Base-by-base conservation (phyloP, 1,140 invertebrate genomes). In the Cyclina sinensis region DNA sequence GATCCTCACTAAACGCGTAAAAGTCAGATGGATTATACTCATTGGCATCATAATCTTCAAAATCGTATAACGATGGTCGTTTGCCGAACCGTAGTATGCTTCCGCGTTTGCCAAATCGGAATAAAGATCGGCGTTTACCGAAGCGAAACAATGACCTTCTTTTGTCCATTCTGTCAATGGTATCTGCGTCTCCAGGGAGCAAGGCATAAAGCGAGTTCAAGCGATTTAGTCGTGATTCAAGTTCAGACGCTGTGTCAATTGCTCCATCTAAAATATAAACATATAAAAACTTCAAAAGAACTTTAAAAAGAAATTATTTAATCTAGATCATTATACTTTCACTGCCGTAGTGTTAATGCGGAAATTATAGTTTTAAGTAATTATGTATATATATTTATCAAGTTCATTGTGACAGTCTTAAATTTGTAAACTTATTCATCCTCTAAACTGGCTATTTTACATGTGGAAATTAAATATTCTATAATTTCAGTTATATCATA, bases 51-150 rank as follows among this genome's bases (percentile, higher is more conserved):
- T 48, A 76, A 18, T 79, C 62, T 18, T 37, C 51, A 27, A 54
- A 46, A 74, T 74, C 46, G 16, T 62, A 54, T 27, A 48, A 35
- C 0, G 35, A 37, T 1, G 48, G 37, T 24, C 88, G 76, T 43
- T 89, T 89, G 7, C 90, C 90, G 48, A 91, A 91, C 51, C 90
- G 78, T 46, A 91, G 83, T 1, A 91, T 74, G 24, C 73, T 81
- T 16, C 90, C 90, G 7, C 90, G 88, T 70, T 91, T 91, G 16
- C 90, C 90, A 70, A 89, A 91, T 7, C 90, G 83, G 39, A 91
- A 91, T 12, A 87, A 57, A 14, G 78, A 68, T 1, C 83, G 57
- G n/a, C 88, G 51, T 74, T 91, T 91, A 0, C 90, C 90, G 46
- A 91, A 91, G 27, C 90, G 76, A 62, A 91, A 89, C 2, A 91